Conservation (phyloP, 2,888 invertebrate genomes). For the Cheilosia vernalis region DNA sequence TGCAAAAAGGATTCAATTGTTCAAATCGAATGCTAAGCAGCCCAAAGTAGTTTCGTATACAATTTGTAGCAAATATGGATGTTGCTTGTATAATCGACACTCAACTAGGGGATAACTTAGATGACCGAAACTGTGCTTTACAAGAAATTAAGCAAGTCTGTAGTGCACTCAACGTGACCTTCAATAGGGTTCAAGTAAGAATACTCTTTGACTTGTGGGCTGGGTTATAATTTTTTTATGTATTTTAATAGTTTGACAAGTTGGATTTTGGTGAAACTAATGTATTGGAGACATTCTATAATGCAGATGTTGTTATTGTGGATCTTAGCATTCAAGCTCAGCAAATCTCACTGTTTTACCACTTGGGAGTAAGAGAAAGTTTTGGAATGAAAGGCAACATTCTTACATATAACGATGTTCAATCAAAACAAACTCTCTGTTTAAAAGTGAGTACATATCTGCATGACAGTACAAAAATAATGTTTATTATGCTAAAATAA, state of each 20-base stretch:
- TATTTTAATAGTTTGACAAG: conserved; percentile 94
- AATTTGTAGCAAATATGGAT: conserved; percentile 86
- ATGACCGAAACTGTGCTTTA: conserved; percentile 91
- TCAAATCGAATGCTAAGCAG: background rate
- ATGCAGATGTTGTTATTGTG: conserved; percentile 98
- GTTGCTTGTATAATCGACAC: conserved; percentile 94
- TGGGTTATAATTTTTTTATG: conserved; percentile 76
- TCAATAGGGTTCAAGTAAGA: conserved; percentile 91
- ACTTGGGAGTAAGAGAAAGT: conserved; percentile 98
- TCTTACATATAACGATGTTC: conserved; percentile 93
- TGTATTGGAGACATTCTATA: conserved; percentile 97
- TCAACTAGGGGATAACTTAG: conserved; percentile 88
- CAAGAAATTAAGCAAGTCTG: conserved; percentile 94
- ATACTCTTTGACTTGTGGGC: background rate
- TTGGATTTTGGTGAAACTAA: conserved; percentile 98
- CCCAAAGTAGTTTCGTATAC: background rate
- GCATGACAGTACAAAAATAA: too few species aligned
- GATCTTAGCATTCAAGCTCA: conserved; percentile 96
- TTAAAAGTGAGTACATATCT: conserved; percentile 88
- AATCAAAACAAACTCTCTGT: conserved; percentile 93
- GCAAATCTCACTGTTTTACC: conserved; percentile 97
- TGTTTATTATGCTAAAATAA: too few species aligned
- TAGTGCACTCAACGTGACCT: conserved; percentile 90
- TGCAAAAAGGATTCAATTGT: too few species aligned
- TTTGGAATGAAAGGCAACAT: conserved; percentile 98